Percentiles rank a stretch among this genome's conserved stretches.
Evolutionary conservation across 2,888 invertebrate genomes (phyloP).

Genomic region (Ennomos quercinarius): DNA sequence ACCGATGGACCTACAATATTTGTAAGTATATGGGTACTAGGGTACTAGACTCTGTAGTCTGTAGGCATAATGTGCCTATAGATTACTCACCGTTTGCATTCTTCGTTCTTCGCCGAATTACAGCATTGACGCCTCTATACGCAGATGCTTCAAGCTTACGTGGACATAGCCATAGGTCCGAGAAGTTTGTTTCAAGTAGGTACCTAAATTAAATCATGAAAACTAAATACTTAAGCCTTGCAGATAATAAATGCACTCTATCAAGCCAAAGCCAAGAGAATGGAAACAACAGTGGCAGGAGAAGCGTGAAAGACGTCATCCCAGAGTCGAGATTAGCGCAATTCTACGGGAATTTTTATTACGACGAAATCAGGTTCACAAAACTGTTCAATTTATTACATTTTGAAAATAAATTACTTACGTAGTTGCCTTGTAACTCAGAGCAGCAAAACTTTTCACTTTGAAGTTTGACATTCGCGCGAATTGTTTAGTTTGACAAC

Average conservation of each 20-base stretch:
- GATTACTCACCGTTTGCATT: too few species aligned
- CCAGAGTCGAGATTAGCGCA: constrained; percentile 87
- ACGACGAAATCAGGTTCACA: constrained; percentile 75
- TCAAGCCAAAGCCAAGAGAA: constrained; percentile 70
- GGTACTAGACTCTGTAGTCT: too few species aligned
- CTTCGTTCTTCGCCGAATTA: too few species aligned
- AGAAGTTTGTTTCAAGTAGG: too few species aligned
- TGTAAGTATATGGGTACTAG: too few species aligned
- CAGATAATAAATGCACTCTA: constrained; percentile 61
- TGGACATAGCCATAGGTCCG: too few species aligned
- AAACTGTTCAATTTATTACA: constrained; percentile 20
- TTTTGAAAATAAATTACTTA: constrained; percentile 19
- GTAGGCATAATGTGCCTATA: too few species aligned
- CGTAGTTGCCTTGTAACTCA: too few species aligned
- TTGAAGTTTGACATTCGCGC: constrained; percentile 11
- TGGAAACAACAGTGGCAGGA: constrained; percentile 64
- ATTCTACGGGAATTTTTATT: constrained; percentile 85
- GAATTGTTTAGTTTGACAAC: constrained; percentile 1
- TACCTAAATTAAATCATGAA: neutral
- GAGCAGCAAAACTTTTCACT: too few species aligned
- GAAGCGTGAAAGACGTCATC: constrained; percentile 87
- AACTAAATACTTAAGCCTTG: constrained; percentile 29
- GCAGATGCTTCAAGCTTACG: too few species aligned
- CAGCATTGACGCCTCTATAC: too few species aligned
- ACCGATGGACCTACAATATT: too few species aligned